phyloP scores from a whole-genome alignment of 2,888 invertebrate species.

The Pyrocoelia pectoralis region DNA sequence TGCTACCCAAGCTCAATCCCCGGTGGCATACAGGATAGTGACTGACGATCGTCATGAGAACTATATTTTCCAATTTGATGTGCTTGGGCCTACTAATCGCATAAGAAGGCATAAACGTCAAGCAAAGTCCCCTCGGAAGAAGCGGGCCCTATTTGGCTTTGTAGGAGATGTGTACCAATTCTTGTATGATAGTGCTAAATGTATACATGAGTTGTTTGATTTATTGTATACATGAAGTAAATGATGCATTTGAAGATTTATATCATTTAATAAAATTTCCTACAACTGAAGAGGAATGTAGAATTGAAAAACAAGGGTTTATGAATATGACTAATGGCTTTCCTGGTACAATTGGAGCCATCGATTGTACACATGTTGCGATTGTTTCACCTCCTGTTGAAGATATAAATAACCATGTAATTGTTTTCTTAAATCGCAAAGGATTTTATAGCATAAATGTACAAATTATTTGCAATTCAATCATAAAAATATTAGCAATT shows the following conservation, averaged over 20 bases:
- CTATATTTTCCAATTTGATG: too few relatives aligned
- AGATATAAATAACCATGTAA: background rate
- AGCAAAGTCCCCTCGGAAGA: too few relatives aligned
- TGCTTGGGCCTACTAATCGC: too few relatives aligned
- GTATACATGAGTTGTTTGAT: too few relatives aligned
- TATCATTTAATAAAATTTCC: conserved; percentile 9
- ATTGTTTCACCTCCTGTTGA: conserved; percentile 2
- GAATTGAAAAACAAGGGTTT: background rate
- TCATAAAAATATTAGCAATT: background rate
- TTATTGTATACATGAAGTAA: background rate
- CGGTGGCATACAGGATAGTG: too few relatives aligned
- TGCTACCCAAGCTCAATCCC: too few relatives aligned
- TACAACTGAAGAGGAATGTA: background rate
- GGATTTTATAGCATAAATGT: conserved; percentile 6
- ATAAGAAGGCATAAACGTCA: too few relatives aligned
- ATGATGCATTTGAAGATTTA: background rate
- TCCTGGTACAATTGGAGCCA: conserved; percentile 4
- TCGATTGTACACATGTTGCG: background rate
- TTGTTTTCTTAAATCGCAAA: conserved; percentile 3
- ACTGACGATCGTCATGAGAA: too few relatives aligned
- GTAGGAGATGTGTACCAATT: too few relatives aligned
- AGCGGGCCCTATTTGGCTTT: too few relatives aligned
- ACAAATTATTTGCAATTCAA: conserved; percentile 7
- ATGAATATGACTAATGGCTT: conserved; percentile 4
- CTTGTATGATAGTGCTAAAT: too few relatives aligned